Conservation (phyloP, 2,113 vertebrate species). For the Sardina pilchardus region DNA sequence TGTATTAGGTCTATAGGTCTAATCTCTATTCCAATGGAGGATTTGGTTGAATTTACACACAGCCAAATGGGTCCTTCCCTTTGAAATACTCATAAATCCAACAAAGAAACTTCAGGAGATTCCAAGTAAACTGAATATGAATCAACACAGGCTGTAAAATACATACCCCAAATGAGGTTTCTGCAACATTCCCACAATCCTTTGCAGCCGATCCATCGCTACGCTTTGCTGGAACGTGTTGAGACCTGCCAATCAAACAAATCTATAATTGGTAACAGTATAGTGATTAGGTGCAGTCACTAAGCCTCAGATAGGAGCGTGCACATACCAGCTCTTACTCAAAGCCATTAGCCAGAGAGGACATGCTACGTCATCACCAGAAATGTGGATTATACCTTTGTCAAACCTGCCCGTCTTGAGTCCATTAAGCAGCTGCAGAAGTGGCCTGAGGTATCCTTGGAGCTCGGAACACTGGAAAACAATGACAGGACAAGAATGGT, state of each 20-base stretch:
- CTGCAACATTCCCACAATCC: slow-evolving; percentile 85
- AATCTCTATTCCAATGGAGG: no score
- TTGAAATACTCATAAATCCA: not conserved
- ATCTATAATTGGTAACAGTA: slow-evolving; percentile 2
- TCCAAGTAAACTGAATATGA: not conserved
- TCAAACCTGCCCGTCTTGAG: slow-evolving; percentile 82
- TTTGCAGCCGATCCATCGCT: slow-evolving; percentile 86
- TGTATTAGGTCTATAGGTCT: not conserved
- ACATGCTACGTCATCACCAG: not conserved
- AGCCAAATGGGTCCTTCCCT: not conserved
- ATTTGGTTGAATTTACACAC: no score
- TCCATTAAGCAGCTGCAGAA: slow-evolving; percentile 79
- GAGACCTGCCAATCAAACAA: slow-evolving; percentile 68
- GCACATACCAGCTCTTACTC: not conserved
- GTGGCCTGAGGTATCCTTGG: slow-evolving; percentile 77
- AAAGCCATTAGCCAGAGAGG: not conserved
- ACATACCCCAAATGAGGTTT: slow-evolving; percentile 87
- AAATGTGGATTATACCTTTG: slow-evolving; percentile 68
- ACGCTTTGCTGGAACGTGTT: slow-evolving; percentile 88
- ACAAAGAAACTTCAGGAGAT: not conserved
- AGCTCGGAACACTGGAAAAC: slow-evolving; percentile 80
- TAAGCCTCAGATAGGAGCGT: not conserved
- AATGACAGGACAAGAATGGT: slow-evolving; percentile 35
- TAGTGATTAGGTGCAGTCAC: not conserved
- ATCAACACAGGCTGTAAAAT: not conserved